Conservation (phyloP, 2,888 invertebrate genomes). For the Elysia crispata region DNA sequence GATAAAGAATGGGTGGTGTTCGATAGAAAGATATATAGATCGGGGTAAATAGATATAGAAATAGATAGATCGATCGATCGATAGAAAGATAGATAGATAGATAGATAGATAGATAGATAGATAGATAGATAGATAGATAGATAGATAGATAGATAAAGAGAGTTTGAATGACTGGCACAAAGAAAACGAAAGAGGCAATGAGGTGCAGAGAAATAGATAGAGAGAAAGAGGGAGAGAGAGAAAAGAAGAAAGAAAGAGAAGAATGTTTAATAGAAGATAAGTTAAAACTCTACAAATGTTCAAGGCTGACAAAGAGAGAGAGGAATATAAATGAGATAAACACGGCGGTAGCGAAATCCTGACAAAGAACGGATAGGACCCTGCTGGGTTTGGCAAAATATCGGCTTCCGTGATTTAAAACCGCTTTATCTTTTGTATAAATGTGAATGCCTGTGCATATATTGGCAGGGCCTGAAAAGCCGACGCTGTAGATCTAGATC, state of each 20-base stretch:
- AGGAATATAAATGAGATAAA: no score
- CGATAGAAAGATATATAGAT: no score
- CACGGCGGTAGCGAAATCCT: no score
- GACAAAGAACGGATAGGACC: no score
- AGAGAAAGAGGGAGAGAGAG: conserved; percentile 22
- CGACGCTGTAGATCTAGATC: no score
- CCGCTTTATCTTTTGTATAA: no score
- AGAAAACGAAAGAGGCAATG: neutral
- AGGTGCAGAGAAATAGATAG: neutral
- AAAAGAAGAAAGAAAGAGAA: neutral
- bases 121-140: conserved; percentile 2
- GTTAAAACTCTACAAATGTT: neutral
- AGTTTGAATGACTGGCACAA: neutral
- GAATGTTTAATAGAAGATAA: neutral
- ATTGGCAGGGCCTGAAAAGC: no score
- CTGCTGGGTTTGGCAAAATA: no score
- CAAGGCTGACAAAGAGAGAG: no score
- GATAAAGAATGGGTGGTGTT: no score
- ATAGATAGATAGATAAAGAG: conserved; percentile 11
- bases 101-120: conserved; percentile 17
- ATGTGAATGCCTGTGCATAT: no score
- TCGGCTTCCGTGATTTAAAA: no score
- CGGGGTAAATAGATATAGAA: neutral
- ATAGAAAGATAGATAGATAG: neutral
- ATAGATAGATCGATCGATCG: neutral